These are phyloP conservation scores for Leiothrix lutea DNA, from an alignment of 2,113 vertebrate genomes.

Conservation along the genomic window DNA sequence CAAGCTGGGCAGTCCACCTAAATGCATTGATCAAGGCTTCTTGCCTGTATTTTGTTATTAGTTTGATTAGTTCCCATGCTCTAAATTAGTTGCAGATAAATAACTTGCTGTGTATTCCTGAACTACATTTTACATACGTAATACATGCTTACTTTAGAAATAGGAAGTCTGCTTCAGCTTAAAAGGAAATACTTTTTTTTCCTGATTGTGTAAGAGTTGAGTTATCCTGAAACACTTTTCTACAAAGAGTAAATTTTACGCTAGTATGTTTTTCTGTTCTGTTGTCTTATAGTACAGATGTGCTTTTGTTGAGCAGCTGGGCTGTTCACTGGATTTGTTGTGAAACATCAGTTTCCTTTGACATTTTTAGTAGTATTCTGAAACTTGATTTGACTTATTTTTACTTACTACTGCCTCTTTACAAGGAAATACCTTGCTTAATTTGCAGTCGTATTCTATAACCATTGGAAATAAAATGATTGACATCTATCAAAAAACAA, in stretches of 20 bases:
- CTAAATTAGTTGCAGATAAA: background rate
- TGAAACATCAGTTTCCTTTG: background rate
- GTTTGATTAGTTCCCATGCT: background rate
- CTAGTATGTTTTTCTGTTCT: background rate
- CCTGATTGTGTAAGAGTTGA: background rate
- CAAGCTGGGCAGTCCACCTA: rapidly evolving
- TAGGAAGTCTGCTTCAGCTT: background rate
- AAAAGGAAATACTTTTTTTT: background rate
- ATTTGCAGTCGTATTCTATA: background rate
- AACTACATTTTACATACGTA: background rate
- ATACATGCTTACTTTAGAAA: background rate
- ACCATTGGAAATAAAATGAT: background rate
- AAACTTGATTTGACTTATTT: background rate
- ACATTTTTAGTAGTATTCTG: background rate
- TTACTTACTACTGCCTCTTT: background rate
- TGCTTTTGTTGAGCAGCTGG: background rate
- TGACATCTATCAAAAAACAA: background rate
- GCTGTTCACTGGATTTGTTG: background rate
- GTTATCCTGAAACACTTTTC: background rate
- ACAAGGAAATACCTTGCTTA: background rate
- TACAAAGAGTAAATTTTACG: background rate
- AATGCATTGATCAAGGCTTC: background rate
- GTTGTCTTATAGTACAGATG: background rate
- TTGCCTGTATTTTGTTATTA: background rate
- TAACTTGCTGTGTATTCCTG: background rate